Conservation (phyloP, 1,140 invertebrate genomes). For the Heliconius nattereri region DNA sequence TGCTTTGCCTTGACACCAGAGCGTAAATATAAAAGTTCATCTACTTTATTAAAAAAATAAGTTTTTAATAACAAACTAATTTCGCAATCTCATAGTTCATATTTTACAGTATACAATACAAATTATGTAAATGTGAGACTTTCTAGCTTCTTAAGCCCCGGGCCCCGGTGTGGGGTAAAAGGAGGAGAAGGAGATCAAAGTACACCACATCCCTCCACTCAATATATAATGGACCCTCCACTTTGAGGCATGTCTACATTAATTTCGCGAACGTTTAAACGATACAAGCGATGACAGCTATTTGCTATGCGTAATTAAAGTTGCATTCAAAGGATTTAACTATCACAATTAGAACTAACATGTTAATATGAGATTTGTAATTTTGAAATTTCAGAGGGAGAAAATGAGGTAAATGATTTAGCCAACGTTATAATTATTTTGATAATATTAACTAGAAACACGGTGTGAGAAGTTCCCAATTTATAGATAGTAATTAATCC, state of each 20-base stretch:
- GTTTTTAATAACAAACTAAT: background rate
- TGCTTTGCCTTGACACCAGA: too few species aligned
- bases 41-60: too few species aligned
- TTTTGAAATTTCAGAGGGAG: conserved; percentile 3
- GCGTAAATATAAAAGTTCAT: too few species aligned
- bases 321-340: background rate
- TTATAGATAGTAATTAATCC: too few species aligned
- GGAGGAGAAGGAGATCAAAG: conserved; percentile 63
- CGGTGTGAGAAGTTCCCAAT: too few species aligned
- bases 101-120: conserved; percentile 67
- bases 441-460: too few species aligned
- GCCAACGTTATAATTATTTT: too few species aligned
- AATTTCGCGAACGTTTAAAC: conserved; percentile 63
- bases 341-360: background rate
- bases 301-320: conserved; percentile 42
- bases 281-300: conserved; percentile 49
- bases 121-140: conserved; percentile 70
- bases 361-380: background rate
- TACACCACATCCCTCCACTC: conserved; percentile 67
- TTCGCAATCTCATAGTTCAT: conserved; percentile 26
- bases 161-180: conserved; percentile 55
- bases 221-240: conserved; percentile 71
- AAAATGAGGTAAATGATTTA: too few species aligned
- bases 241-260: conserved; percentile 70
- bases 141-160: conserved; percentile 63